Percentiles rank a stretch among this genome's conserved stretches.
Evolutionary conservation across 30 jellyfish, hydroid and myxozoan genomes (phyloP).

Genomic region (Nemopilema nomurai): DNA sequence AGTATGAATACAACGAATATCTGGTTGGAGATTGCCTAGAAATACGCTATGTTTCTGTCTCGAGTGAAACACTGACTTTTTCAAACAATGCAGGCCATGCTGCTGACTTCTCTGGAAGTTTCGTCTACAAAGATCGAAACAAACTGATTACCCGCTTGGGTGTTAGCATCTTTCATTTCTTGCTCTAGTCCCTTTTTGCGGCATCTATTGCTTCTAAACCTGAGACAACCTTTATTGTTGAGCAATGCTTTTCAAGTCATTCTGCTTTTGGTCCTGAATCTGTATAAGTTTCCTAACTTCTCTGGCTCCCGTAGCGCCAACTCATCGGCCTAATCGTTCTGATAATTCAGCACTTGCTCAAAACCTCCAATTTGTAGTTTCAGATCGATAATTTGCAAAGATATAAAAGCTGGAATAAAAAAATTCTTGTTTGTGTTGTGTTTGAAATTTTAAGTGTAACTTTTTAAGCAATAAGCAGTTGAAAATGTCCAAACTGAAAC

Average conservation of each 20-base stretch:
- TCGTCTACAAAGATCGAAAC: neutral
- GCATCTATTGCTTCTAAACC: too few species aligned
- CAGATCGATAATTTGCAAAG: neutral
- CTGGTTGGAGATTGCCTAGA: too few species aligned
- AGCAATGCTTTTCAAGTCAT: neutral
- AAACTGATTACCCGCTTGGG: neutral
- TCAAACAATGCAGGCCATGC: neutral
- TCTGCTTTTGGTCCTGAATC: neutral
- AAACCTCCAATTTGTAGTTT: neutral
- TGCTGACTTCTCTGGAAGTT: neutral
- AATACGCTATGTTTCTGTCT: too few species aligned
- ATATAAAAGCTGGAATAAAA: too few species aligned
- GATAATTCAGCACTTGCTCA: neutral
- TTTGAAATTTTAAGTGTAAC: too few species aligned
- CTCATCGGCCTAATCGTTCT: neutral
- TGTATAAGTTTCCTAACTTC: neutral
- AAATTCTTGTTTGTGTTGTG: too few species aligned
- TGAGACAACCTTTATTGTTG: neutral
- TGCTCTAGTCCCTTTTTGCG: neutral
- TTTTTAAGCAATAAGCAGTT: too few species aligned
- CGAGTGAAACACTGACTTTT: neutral
- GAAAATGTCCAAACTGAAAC: too few species aligned
- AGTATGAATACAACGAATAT: too few species aligned
- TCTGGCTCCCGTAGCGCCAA: neutral
- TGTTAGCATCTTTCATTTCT: neutral